Conservation (phyloP, 2,888 invertebrate species). For the Orchestes rusci region DNA sequence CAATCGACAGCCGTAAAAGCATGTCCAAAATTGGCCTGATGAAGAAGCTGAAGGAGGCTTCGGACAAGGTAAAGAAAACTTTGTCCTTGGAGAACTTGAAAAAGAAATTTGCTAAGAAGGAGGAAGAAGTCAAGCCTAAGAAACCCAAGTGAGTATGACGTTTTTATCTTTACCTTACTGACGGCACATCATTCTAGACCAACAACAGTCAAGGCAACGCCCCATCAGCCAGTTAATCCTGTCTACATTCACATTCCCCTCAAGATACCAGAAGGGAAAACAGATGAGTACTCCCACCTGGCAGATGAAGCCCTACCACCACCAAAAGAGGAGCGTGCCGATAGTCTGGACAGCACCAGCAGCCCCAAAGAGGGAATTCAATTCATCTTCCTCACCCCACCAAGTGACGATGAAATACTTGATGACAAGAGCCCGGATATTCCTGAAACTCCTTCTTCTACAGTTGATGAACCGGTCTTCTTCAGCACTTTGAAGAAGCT, state of each 20-base stretch:
- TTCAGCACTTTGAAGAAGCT: slow-evolving; percentile 35
- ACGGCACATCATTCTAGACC: not conserved
- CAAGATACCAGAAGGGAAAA: slow-evolving; percentile 40
- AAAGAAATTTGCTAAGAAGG: slow-evolving; percentile 22
- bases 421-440: slow-evolving; percentile 34
- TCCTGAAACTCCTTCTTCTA: slow-evolving; percentile 31
- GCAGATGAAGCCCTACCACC: slow-evolving; percentile 29
- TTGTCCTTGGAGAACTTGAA: slow-evolving; percentile 28
- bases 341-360: slow-evolving; percentile 8
- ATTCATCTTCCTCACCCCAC: slow-evolving; percentile 41
- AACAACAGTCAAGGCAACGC: too few species aligned
- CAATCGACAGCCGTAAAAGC: slow-evolving; percentile 36
- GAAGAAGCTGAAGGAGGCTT: slow-evolving; percentile 38
- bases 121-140: slow-evolving; percentile 20
- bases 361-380: slow-evolving; percentile 32
- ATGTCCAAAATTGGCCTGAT: slow-evolving; percentile 33
- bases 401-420: slow-evolving; percentile 42
- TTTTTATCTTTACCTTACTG: too few species aligned
- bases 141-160: slow-evolving; percentile 18
- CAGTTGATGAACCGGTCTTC: slow-evolving; percentile 18
- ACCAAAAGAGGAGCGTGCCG: slow-evolving; percentile 23
- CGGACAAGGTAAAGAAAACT: slow-evolving; percentile 37
- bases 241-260: slow-evolving; percentile 43
- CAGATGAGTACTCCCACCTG: slow-evolving; percentile 40
- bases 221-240: slow-evolving; percentile 29